Evolutionary conservation across 2,888 invertebrate species (phyloP), one percentile per base, ranked within the genome.

Genomic region (Allacma fusca): DNA sequence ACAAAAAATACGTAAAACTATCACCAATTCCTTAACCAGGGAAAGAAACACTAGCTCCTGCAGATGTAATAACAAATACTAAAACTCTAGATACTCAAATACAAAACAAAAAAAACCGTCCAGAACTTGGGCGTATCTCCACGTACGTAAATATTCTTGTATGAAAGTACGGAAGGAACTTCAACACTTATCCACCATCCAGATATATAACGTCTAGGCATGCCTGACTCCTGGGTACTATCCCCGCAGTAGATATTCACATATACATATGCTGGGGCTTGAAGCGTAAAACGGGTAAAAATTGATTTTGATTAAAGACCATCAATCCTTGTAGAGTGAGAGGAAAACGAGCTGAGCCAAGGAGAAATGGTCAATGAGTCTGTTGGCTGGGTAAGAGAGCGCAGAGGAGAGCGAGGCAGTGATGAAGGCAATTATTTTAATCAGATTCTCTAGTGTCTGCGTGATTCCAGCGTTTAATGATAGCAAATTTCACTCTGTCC

Each of bases 381-480:
- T 40, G 23, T 73, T 34, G 59, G 64, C 24, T 34, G 43, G 73
- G 43, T 67, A 62, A 75, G 65, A 57, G 76, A 70, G 64, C 28
- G 67, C 16, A 59, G 77, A 24, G 44, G 64, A 78, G 77, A 28
- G 62, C 28, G 78, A 78, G 78, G 80, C 64, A 79, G 79, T 84
- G 84, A 84, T 84, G 84, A 84, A 82, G 83, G 83, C 83, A 84
- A 84, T 84, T 84, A 84, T 84, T 84, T 84, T 84, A 84, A 84
- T 84, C 84, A 84, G 84, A 83, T 84, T 83, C 84, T 84, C 82
- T 82, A 80, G 81, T 83, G 82, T 81, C 83, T 84, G 82, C 84
- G 84, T 84, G 84, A 84, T 84, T 84, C 84, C 79, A 77, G 79
- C 78, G 81, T 81, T 84, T 84, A 84, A 84, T 84, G 84, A 83